Evolutionary conservation across 2,888 invertebrate genomes (phyloP), one percentile per base, ranked within the genome.

Genomic region (Stenolophus ochropezus): DNA sequence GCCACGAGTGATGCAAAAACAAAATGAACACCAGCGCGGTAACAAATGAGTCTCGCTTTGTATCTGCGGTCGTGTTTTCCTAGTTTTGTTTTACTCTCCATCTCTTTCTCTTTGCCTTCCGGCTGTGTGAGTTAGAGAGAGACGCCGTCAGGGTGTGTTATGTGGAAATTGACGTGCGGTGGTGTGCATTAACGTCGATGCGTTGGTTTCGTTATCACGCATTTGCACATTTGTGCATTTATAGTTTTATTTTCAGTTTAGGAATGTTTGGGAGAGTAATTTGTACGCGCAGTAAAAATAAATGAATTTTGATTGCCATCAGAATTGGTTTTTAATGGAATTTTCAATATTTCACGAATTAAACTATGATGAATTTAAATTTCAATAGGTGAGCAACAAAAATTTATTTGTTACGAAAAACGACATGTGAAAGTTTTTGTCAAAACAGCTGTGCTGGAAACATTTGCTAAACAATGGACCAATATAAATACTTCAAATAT

Each of bases 11-110:
- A 77, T 18, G 33, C 58, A 47, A 18, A 65, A 77, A 61, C 77
- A 76, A 56, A 69, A 75, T 75, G 27, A 27, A 76, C 76, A 33
- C 20, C 8, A 14, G 47, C 27, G 56, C 21, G 42, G 61, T 77
- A 77, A 77, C 77, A 77, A 77, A 77, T 77, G 77, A 77, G 77
- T 11, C 61, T 77, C 77, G 77, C 77, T 77, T 77, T 77, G 77
- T 77, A 77, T 65, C 42, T 79, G 79, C 71, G 69, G 79, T 69
- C 51, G 18, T 71, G 25, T 71, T 51, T 71, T 79, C 69, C 69
- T 79, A 23, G 21, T 69, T 79, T 78, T 78, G 21, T 47, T 65
- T 65, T 16, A 20, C 21, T 25, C 27, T 53, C 33, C 33, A 42
- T 42, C 33, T 11, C 11, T 42, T 6, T 42, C 33, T 1, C 1